These are phyloP conservation scores for Clostera curtula DNA, from an alignment of 2,888 invertebrate genomes.

Conservation along the genomic window DNA sequence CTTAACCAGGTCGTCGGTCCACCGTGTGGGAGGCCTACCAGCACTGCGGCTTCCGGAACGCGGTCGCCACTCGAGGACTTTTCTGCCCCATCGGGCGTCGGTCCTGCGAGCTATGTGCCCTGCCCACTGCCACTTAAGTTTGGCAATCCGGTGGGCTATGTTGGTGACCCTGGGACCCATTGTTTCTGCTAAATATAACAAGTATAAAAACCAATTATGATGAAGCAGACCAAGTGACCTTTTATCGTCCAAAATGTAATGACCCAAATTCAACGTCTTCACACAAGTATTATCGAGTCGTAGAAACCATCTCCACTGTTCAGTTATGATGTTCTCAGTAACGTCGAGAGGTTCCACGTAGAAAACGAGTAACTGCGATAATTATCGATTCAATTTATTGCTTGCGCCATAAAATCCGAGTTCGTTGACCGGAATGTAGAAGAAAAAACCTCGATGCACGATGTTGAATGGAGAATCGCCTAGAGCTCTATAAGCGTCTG, in stretches of 20 bases:
- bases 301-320: constrained; percentile 28
- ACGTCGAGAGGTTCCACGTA: constrained; percentile 52
- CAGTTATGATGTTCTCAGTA: constrained; percentile 30
- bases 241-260: constrained; percentile 33
- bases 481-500: constrained; percentile 51
- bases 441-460: constrained; percentile 41
- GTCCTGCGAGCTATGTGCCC: no score
- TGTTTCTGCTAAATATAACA: no score
- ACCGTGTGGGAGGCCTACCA: no score
- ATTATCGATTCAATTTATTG: constrained; percentile 60
- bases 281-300: constrained; percentile 28
- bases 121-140: no score
- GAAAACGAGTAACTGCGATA: constrained; percentile 47
- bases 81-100: no score
- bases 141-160: no score
- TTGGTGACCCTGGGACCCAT: no score
- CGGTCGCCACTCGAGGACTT: no score
- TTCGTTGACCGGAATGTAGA: constrained; percentile 46
- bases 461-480: constrained; percentile 61
- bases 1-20: no score
- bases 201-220: not conserved
- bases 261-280: constrained; percentile 39
- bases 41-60: no score
- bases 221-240: constrained; percentile 16
- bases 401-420: constrained; percentile 54